A percentile compares a stretch with the other conserved stretches of the same genome.
Evolutionary conservation across 2,888 invertebrate genomes (phyloP).

Genomic region (Lumbricus terrestris): DNA sequence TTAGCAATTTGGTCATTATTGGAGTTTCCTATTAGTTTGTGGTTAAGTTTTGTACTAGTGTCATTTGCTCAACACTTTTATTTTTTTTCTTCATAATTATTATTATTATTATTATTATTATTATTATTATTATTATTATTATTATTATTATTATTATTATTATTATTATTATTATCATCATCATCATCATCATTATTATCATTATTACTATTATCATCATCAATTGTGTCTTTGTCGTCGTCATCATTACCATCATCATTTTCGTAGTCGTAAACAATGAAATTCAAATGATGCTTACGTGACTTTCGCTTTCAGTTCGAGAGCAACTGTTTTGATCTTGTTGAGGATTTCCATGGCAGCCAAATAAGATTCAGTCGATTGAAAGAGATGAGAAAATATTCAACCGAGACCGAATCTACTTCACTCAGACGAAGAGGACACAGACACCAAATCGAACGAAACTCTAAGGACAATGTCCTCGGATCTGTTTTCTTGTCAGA

Average conservation of each 20-base stretch:
- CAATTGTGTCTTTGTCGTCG: too few species aligned
- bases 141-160: neutral
- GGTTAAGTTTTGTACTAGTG: too few species aligned
- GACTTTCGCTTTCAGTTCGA: constrained; percentile 28
- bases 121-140: too few species aligned
- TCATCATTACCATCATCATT: neutral
- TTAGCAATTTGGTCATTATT: neutral
- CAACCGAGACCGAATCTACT: neutral
- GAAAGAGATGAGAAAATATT: too few species aligned
- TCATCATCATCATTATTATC: neutral
- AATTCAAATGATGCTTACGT: neutral
- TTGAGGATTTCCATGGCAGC: constrained; percentile 16
- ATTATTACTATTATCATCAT: too few species aligned
- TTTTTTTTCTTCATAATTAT: too few species aligned
- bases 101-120: too few species aligned
- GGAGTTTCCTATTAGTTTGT: too few species aligned
- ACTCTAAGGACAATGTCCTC: constrained; percentile 3
- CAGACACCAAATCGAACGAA: too few species aligned
- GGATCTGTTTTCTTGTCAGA: neutral
- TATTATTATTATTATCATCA: neutral
- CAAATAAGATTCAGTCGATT: neutral
- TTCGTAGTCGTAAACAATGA: neutral
- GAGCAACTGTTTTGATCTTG: constrained; percentile 25
- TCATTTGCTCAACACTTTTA: too few species aligned
- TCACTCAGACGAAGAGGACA: too few species aligned